Evolutionary conservation across 2,113 vertebrate species (phyloP), one percentile per base, ranked within the genome.

Genomic region (Lates calcarifer): DNA sequence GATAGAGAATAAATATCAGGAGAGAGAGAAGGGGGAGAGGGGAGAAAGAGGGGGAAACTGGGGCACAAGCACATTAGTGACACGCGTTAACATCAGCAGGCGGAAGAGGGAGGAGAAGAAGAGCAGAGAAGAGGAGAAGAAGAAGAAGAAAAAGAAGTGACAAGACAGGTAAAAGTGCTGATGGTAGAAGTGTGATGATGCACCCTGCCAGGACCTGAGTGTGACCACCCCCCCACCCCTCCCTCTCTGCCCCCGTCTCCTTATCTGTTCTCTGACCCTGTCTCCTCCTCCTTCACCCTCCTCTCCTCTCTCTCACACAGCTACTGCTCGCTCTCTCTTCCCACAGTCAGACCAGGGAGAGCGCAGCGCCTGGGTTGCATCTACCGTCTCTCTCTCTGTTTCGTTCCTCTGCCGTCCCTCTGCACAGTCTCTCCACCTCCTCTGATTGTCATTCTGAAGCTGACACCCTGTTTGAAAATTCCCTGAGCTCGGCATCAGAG

Each of bases 291-390:
- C 78, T 43, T 74, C 64, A 14, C 74, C 70, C 77, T 66, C 57
- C 72, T 47, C 77, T 39, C 47, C 51, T 28, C 72, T 29, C 62
- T 33, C 84, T 13, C 81, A 10, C 69, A 29, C 51, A n/a, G 13
- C 65, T 60, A 43, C 31, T 45, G 29, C 73, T 79, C 43, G 7
- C 69, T 43, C 73, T 53, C 78, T 76, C 77, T 72, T 71, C 75
- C 62, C 74, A 77, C 87, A 90, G 84, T 85, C 86, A 86, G 84
- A 90, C 56, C 76, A 65, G 70, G 41, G 62, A 84, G 74, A 90
- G 91, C 39, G 33, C 74, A 70, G 82, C n/a, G 81, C 76, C 66
- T 43, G 81, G 86, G 82, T 81, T 37, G 60, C 88, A 74, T 85
- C 88, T 77, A n/a, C 81, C 17, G 53, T 60, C 61, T 74, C 85